phyloP scores from a whole-genome alignment of 2,113 vertebrate genomes.

The Climacteris rufus region DNA sequence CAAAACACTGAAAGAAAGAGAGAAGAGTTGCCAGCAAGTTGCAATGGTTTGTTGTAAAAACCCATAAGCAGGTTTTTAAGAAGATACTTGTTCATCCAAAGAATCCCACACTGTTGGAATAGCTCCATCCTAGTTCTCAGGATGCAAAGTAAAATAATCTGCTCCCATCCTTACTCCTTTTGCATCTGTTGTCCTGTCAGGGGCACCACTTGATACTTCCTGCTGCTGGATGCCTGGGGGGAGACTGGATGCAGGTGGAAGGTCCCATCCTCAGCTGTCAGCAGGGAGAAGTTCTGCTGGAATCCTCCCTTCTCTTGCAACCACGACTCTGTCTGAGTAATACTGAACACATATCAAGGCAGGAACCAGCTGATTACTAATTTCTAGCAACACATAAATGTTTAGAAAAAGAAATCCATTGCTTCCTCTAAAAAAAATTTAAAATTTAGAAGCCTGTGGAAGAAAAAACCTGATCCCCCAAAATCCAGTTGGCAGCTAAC shows the following conservation, averaged over 20 bases:
- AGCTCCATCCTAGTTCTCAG: neutral
- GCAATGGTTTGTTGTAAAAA: neutral
- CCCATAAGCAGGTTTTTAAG: neutral
- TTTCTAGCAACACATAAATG: neutral
- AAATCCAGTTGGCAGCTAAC: neutral
- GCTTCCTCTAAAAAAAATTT: neutral
- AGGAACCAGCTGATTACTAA: neutral
- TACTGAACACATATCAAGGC: neutral
- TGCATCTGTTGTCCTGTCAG: fast-evolving
- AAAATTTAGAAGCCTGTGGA: neutral
- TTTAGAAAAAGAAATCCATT: neutral
- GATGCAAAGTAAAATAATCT: neutral
- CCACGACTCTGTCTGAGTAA: neutral
- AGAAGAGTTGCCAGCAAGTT: neutral
- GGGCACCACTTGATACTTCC: fast-evolving
- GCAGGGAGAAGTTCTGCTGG: neutral
- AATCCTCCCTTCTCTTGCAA: neutral
- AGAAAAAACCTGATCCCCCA: neutral
- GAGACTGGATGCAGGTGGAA: neutral
- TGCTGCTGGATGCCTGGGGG: neutral
- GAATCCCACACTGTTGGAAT: neutral
- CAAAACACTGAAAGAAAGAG: neutral
- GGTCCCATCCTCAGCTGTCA: neutral
- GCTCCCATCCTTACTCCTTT: neutral
- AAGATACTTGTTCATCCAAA: neutral